Conservation (phyloP, 1,140 invertebrate species). For the Psix sp. region DNA sequence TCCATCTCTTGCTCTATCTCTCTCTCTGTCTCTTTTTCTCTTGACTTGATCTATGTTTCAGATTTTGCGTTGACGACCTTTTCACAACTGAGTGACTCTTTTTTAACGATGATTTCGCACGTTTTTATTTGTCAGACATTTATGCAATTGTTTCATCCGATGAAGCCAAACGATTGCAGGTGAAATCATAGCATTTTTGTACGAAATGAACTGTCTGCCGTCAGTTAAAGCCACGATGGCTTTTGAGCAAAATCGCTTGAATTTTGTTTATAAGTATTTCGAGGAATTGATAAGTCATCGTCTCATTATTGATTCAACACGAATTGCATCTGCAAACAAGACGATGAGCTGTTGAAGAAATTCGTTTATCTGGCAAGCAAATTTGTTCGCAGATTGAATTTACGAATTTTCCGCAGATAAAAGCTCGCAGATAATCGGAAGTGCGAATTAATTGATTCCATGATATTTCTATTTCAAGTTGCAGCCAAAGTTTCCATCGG, state of each 20-base stretch:
- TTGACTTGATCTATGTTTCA: background rate
- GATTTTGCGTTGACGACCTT: slow-evolving; percentile 35
- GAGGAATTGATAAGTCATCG: slow-evolving; percentile 29
- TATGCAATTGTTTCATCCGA: no score
- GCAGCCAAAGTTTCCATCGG: slow-evolving; percentile 40
- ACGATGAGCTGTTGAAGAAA: slow-evolving; percentile 48
- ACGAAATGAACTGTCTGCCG: no score
- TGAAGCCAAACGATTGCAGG: no score
- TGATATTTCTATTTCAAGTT: slow-evolving; percentile 31
- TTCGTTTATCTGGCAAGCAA: slow-evolving; percentile 47
- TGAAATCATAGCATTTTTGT: no score
- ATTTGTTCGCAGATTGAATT: slow-evolving; percentile 50
- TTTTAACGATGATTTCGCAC: no score
- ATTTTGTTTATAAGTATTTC: slow-evolving; percentile 17
- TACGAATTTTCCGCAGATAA: slow-evolving; percentile 50
- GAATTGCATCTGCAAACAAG: slow-evolving; percentile 39
- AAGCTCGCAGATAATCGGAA: slow-evolving; percentile 48
- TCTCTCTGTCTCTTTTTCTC: background rate
- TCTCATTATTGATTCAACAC: slow-evolving; percentile 45
- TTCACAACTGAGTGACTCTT: no score
- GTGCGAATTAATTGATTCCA: slow-evolving; percentile 52
- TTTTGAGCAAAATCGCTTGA: background rate
- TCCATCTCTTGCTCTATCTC: slow-evolving; percentile 3
- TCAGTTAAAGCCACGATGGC: no score
- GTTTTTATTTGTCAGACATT: no score